These are phyloP conservation scores for Dryoscopus gambensis DNA, from an alignment of 2,113 vertebrate genomes.

Conservation along the genomic window DNA sequence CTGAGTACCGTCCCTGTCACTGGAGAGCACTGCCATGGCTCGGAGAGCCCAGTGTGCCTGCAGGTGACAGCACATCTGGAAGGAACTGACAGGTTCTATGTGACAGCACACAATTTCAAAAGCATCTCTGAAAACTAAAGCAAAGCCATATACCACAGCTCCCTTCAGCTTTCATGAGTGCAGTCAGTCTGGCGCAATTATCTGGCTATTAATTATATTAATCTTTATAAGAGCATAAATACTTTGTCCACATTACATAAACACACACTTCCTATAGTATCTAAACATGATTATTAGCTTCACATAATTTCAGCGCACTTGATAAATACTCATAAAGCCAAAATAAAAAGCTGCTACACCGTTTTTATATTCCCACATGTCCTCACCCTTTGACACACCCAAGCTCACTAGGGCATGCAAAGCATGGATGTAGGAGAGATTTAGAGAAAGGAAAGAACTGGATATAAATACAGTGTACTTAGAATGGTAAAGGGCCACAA, in stretches of 20 bases:
- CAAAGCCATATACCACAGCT: neutral
- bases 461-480: neutral
- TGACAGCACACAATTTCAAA: neutral
- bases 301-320: neutral
- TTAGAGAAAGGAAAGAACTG: neutral
- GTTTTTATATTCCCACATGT: neutral
- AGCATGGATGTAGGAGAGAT: neutral
- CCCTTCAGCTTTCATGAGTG: neutral
- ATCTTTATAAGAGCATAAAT: slow-evolving; percentile 35
- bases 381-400: neutral
- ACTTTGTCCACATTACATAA: slow-evolving; percentile 4
- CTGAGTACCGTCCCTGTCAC: neutral
- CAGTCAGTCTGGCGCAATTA: neutral
- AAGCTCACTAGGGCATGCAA: slow-evolving; percentile 11
- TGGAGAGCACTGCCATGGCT: neutral
- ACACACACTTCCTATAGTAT: neutral
- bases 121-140: neutral
- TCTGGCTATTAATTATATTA: neutral
- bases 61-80: neutral
- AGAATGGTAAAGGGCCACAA: neutral
- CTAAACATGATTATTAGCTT: slow-evolving; percentile 17
- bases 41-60: neutral
- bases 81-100: neutral
- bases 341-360: neutral
- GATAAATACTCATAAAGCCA: neutral